Evolutionary conservation across 2,113 vertebrate genomes (phyloP), one percentile per base, ranked within the genome.

Genomic region (Trinectes maculatus): DNA sequence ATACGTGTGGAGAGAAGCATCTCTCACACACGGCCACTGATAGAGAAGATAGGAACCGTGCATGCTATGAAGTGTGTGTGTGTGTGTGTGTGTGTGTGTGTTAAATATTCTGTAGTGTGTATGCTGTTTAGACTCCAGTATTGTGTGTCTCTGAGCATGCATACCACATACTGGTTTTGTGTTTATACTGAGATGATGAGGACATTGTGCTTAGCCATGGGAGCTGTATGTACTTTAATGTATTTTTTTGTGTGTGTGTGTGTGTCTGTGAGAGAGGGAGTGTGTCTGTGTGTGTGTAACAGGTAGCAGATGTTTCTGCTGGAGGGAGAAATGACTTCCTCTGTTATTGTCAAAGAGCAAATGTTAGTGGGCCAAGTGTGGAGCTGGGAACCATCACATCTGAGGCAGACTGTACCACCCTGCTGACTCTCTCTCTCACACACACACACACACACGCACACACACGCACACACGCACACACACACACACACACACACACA

Each of bases 261-360:
- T 51, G 47, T 29, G 51, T 15, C 6, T 24, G 21, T 46, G 10
- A 21, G 9, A 19, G 40, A 19, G 40, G 19, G 18, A 21, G n/a
- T 52, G 63, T 60, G 70, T 74, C 71, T 33, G 71, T 63, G 58
- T 62, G 57, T 57, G 63, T 31, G 16, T 79, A 85, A 86, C 71
- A 68, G 73, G 71, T 78, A 64, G 75, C 86, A 91, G 84, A 89
- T 91, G 85, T 87, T 70, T 83, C 31, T 66, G 76, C 77, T 75
- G 21, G 15, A 64, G 69, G 75, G 64, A 83, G 75, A 66, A 84
- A 78, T 74, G 28, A 83, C 83, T 87, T 87, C 87, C 82, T 89
- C 66, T 87, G 85, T 86, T 79, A 83, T 81, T 74, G 74, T 79
- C 72, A 74, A 71, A 65, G 73, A 88, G 71, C 75, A 77, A 80